Evolutionary conservation across 2,888 invertebrate genomes (phyloP).

Genomic region (Bembecia ichneumoniformis): DNA sequence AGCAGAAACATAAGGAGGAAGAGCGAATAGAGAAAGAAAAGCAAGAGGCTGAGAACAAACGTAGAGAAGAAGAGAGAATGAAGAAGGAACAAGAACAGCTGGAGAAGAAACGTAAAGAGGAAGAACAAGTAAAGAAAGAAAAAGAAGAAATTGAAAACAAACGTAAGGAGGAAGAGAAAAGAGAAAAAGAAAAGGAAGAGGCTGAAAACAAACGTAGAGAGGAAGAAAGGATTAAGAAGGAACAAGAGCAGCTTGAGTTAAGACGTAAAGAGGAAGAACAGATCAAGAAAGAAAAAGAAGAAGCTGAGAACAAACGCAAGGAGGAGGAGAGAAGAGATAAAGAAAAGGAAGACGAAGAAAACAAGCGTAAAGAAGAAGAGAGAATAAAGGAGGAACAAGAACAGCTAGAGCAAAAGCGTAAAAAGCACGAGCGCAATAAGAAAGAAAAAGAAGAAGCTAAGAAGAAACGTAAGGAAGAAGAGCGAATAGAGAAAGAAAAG

Average conservation of each 20-base stretch:
- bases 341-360: constrained; percentile 9
- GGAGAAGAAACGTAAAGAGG: too few species aligned
- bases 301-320: constrained; percentile 1
- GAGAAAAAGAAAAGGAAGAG: neutral
- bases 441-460: too few species aligned
- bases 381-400: constrained; percentile 4
- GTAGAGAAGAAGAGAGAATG: neutral
- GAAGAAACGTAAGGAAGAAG: too few species aligned
- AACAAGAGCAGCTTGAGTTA: constrained; percentile 1
- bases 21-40: neutral
- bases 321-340: constrained; percentile 7
- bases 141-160: neutral
- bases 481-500: constrained; percentile 7
- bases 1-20: neutral
- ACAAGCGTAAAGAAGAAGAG: constrained; percentile 1
- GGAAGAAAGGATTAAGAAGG: constrained; percentile 3
- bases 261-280: constrained; percentile 3
- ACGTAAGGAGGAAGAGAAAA: neutral
- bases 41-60: neutral
- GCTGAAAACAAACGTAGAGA: constrained; percentile 2
- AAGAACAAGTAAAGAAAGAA: neutral
- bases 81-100: neutral
- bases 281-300: constrained; percentile 6
- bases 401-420: neutral
- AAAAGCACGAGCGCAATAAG: neutral